Evolutionary conservation across 2,113 vertebrate genomes (phyloP).

Genomic region (Bos taurus): ARS-UCD2.0 NC_037352.1:35902001-35902500

Average conservation of each 20-base stretch:
- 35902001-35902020: constrained; percentile 54
- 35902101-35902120: not conserved
- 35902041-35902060: constrained; percentile 89
- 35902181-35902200: not conserved
- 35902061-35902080: constrained; percentile 49
- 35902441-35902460: constrained; percentile 79
- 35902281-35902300: constrained; percentile 85
- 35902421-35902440: constrained; percentile 85
- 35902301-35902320: constrained; percentile 82
- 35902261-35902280: not conserved
- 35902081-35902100: not conserved
- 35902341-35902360: constrained; percentile 96
- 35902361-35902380: constrained; percentile 89
- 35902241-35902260: not conserved
- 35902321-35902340: constrained; percentile 89
- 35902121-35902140: not conserved
- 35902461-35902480: not conserved
- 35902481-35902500: fast-evolving
- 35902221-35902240: not conserved
- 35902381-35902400: constrained; percentile 85
- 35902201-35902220: not conserved
- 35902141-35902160: not conserved
- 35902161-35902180: not conserved
- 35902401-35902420: constrained; percentile 68
- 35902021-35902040: constrained; percentile 91